phyloP scores from a whole-genome alignment of 2,113 vertebrate genomes.

The Poicephalus gulielmi region DNA sequence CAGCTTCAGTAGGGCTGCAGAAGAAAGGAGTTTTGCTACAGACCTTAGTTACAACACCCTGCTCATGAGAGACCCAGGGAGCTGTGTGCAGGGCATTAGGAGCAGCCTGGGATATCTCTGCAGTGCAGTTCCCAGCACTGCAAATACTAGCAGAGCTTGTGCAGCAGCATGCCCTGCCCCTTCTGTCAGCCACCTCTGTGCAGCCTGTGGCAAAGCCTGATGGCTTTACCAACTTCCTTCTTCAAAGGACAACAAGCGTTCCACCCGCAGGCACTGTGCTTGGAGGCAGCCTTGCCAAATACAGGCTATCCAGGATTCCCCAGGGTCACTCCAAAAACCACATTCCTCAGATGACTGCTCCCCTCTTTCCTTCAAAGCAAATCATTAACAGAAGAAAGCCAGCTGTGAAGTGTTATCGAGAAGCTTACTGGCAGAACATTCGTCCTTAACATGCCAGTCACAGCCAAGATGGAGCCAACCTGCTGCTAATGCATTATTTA shows the following conservation, averaged over 20 bases:
- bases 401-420: conserved; percentile 34
- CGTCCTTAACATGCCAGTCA: background rate
- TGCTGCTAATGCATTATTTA: conserved; percentile 35
- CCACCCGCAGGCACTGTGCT: background rate
- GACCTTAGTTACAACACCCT: background rate
- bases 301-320: background rate
- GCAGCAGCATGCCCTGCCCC: background rate
- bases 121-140: background rate
- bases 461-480: conserved; percentile 33
- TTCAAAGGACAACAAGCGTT: background rate
- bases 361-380: background rate
- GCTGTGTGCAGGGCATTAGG: background rate
- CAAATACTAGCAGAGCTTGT: background rate
- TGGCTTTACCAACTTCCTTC: background rate
- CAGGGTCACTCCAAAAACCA: background rate
- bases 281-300: background rate
- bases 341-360: conserved; percentile 11
- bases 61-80: background rate
- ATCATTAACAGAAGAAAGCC: background rate
- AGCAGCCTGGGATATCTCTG: background rate
- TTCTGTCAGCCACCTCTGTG: background rate
- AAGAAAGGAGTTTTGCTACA: background rate
- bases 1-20: background rate
- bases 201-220: background rate
- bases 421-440: background rate